phyloP scores from a whole-genome alignment of 2,888 invertebrate species.

The Cephus rjabovi region DNA sequence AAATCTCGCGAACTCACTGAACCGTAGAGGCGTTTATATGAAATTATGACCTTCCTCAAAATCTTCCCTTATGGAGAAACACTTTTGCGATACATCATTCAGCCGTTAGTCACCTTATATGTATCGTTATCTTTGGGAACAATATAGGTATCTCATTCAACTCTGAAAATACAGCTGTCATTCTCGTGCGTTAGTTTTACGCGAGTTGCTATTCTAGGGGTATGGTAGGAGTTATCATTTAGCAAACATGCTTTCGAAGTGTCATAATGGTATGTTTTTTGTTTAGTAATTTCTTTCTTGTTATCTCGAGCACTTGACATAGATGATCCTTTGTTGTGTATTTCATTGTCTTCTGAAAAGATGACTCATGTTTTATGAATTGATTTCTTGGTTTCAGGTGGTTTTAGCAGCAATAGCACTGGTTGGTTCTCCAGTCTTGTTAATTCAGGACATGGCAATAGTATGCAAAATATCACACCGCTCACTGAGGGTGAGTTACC shows the following conservation, averaged over 20 bases:
- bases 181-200: background rate
- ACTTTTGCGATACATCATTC: background rate
- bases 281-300: background rate
- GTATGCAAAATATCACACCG: conserved; percentile 41
- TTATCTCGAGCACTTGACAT: background rate
- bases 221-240: background rate
- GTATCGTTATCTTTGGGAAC: background rate
- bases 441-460: conserved; percentile 49
- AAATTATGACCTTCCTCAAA: background rate
- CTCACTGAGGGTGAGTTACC: conserved; percentile 39
- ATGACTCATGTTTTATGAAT: background rate
- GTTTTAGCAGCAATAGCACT: conserved; percentile 29
- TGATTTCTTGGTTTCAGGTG: conserved; percentile 20
- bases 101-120: background rate
- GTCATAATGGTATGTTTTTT: background rate
- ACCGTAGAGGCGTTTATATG: background rate
- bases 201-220: background rate
- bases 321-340: background rate
- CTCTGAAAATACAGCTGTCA: background rate
- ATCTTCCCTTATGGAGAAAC: background rate
- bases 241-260: background rate
- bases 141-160: background rate
- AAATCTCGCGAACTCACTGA: background rate
- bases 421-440: conserved; percentile 45
- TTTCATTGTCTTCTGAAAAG: background rate